Conservation (phyloP, 2,113 vertebrate genomes). For the Ptychochromis oligacanthus region DNA sequence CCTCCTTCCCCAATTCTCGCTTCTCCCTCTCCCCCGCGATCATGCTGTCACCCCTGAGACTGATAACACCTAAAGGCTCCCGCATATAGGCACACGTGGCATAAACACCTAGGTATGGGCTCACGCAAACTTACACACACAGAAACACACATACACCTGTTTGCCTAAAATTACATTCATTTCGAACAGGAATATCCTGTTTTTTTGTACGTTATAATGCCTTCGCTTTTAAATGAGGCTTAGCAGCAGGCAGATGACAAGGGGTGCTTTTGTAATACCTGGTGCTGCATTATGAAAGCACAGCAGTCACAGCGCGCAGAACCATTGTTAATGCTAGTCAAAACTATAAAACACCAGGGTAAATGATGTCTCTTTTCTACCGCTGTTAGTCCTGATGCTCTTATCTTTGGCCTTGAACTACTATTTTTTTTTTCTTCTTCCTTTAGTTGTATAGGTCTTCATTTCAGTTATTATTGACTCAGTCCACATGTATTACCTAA, state of each 20-base stretch:
- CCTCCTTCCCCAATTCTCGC: conserved; percentile 47
- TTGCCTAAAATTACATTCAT: conserved; percentile 10
- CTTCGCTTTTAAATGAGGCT: conserved; percentile 46
- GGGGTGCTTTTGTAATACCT: conserved; percentile 46
- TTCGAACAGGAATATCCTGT: conserved; percentile 8
- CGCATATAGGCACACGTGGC: conserved; percentile 28
- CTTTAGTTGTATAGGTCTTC: conserved; percentile 42
- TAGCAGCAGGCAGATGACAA: conserved; percentile 37
- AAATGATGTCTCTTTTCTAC: conserved; percentile 38
- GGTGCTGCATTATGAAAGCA: conserved; percentile 41
- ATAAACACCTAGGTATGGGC: background rate
- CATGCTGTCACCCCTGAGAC: conserved; percentile 51
- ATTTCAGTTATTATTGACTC: conserved; percentile 61
- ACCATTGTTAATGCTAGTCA: conserved; percentile 42
- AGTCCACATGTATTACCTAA: conserved; percentile 64
- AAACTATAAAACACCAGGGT: conserved; percentile 42
- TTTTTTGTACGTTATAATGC: conserved; percentile 26
- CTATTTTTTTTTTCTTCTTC: conserved; percentile 18
- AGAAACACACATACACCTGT: conserved; percentile 27
- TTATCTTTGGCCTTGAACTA: conserved; percentile 39
- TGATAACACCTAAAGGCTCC: conserved; percentile 45
- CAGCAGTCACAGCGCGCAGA: conserved; percentile 15
- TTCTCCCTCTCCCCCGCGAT: conserved; percentile 45
- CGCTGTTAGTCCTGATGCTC: conserved; percentile 34
- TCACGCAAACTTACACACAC: background rate